A percentile compares a stretch with the other conserved stretches of the same genome.
phyloP scores from a whole-genome alignment of 2,113 vertebrate species.

The Oryzias woworae region DNA sequence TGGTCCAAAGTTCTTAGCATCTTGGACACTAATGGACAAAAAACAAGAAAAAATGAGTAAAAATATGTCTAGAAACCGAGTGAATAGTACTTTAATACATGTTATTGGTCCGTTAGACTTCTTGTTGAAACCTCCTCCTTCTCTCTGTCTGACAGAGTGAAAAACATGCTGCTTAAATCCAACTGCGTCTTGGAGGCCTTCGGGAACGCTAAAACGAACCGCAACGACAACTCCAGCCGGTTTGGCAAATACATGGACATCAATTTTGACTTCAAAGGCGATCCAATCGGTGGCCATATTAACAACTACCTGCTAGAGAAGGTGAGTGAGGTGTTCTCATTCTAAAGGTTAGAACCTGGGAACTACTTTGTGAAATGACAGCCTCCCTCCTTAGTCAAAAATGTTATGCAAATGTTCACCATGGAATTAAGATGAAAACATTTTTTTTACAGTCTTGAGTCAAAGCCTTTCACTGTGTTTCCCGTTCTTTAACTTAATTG shows the following conservation, averaged over 20 bases:
- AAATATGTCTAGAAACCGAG: too few relatives aligned
- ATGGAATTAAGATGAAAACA: background rate
- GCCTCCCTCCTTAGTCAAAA: too few relatives aligned
- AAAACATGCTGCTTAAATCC: slow-evolving; percentile 97
- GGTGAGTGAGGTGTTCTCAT: slow-evolving; percentile 70
- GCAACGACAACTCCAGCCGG: slow-evolving; percentile 98
- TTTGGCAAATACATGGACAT: slow-evolving; percentile 99
- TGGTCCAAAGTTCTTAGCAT: too few relatives aligned
- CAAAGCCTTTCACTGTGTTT: too few relatives aligned
- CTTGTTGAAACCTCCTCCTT: background rate
- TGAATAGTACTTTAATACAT: too few relatives aligned
- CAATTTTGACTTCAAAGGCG: slow-evolving; percentile 99
- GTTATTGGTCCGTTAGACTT: background rate
- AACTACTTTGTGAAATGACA: too few relatives aligned
- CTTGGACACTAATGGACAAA: too few relatives aligned
- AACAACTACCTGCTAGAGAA: slow-evolving; percentile 98
- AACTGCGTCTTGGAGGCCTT: slow-evolving; percentile 98
- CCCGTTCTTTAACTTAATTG: too few relatives aligned
- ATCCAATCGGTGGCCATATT: slow-evolving; percentile 97
- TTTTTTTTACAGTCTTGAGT: too few relatives aligned
- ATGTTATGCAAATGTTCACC: background rate
- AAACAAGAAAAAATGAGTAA: too few relatives aligned
- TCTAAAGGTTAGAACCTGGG: too few relatives aligned
- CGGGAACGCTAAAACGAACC: slow-evolving; percentile 97
- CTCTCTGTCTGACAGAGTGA: slow-evolving; percentile 79